Evolutionary conservation across 53 echinoderm and acorn worm species (phyloP), one percentile per base, ranked within the genome.

Genomic region (Patiria pectinifera): DNA sequence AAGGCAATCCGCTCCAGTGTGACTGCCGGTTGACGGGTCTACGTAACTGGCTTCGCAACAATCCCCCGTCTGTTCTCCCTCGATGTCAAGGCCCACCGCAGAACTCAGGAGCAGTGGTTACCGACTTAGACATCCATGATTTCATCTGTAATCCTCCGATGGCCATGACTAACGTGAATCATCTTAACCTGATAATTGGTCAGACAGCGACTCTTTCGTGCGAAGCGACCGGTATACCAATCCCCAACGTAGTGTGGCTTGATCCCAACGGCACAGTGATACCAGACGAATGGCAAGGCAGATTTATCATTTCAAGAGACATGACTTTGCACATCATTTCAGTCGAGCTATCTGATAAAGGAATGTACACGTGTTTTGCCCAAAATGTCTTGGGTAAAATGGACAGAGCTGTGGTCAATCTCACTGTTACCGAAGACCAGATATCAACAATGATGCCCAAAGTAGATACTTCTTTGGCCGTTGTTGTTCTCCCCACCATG

Each of bases 1-100:
- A 88, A 45, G 95, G 95, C 25, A 97, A 97, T 45, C 94, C 91
- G 14, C 92, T 97, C 11, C 96, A 97, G 43, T 97, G 97, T 90
- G 97, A 97, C 62, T 97, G 97, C 63, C 89, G 97, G 18, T 63
- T 95, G 60, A 19, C 18, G 26, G 79, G 85, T 26, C 71, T 96
- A 9, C 84, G 94, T 11, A 89, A 97, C 61, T 96, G 92, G 83
- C 45, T 88, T n/a, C 62, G 21, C 84, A 84, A 63, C 26, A 84
- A 84, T 44, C 84, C 69, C 8, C 84, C 62, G 4, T 14, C 62
- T 58, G 43, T n/a, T 44, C 84, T 44, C 44, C 63, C 84, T 84
- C 62, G 66, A 66, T 84, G 84, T 60, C 62, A 62, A 43, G 84
- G 43, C 11, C 84, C 84, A 47, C 13, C 84, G 2, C 26, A 23